phyloP scores from a whole-genome alignment of 2,113 vertebrate genomes.

The Apistogramma diplotaenia region DNA sequence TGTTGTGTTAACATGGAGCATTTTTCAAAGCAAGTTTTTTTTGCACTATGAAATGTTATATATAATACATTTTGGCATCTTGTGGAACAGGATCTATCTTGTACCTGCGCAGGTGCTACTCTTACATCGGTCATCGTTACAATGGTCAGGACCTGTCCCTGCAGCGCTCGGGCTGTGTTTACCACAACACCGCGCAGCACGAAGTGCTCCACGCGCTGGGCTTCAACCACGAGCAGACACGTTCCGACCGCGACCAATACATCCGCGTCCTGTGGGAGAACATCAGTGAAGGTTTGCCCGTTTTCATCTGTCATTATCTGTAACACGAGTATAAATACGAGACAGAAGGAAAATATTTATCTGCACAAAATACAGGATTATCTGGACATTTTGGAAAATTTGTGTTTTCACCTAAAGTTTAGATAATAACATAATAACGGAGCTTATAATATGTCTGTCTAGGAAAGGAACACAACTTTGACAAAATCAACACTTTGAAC shows the following conservation, averaged over 20 bases:
- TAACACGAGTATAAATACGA: not conserved
- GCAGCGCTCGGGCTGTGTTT: conserved; percentile 63
- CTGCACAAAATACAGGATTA: not conserved
- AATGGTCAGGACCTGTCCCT: conserved; percentile 66
- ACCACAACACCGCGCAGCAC: conserved; percentile 72
- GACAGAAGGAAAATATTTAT: not conserved
- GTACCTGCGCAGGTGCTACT: conserved; percentile 70
- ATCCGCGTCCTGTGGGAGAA: conserved; percentile 73
- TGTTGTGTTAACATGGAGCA: not conserved
- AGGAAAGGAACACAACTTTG: conserved; percentile 49
- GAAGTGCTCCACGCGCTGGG: conserved; percentile 77
- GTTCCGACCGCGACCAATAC: conserved; percentile 75
- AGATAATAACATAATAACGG: too few relatives aligned
- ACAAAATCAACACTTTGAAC: conserved; percentile 43
- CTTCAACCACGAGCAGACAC: conserved; percentile 77
- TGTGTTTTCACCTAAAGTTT: not conserved
- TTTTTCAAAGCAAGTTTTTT: not conserved
- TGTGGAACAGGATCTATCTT: not conserved
- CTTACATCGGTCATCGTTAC: conserved; percentile 66
- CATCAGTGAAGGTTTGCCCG: conserved; percentile 57
- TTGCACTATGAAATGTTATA: not conserved
- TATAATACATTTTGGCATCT: not conserved
- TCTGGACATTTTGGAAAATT: not conserved
- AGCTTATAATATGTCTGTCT: not conserved
- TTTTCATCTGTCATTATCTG: not conserved